Conservation (phyloP, 2,113 vertebrate species). For the Eulemur rufifrons region DNA sequence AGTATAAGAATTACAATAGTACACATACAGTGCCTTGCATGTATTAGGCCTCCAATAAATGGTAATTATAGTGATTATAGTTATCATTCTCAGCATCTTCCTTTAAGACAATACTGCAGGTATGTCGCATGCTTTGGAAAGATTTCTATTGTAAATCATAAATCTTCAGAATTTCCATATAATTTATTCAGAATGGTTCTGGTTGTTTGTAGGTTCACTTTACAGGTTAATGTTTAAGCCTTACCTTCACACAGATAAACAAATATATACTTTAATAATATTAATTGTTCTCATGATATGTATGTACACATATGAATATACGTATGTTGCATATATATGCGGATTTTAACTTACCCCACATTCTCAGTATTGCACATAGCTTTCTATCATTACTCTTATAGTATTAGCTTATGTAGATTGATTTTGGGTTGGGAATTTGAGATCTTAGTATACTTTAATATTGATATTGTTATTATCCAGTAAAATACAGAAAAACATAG, state of each 20-base stretch:
- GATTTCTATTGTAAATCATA: neutral
- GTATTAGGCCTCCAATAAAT: neutral
- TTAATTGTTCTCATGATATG: neutral
- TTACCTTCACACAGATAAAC: neutral
- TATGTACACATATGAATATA: neutral
- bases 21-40: neutral
- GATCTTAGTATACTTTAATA: constrained; percentile 1
- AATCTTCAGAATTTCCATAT: neutral
- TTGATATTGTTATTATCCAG: neutral
- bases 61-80: neutral
- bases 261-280: neutral
- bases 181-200: neutral
- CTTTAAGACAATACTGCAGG: neutral
- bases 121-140: neutral
- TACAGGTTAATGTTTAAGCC: neutral
- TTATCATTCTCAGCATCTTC: neutral
- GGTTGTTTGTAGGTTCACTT: neutral
- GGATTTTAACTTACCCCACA: neutral
- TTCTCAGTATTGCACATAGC: neutral
- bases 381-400: neutral
- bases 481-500: neutral
- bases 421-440: neutral
- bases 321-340: neutral
- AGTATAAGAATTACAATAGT: neutral
- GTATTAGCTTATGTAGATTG: neutral